These are phyloP conservation scores for Hemicrepidius hirtus DNA, from an alignment of 2,888 invertebrate species.

Conservation along the genomic window DNA sequence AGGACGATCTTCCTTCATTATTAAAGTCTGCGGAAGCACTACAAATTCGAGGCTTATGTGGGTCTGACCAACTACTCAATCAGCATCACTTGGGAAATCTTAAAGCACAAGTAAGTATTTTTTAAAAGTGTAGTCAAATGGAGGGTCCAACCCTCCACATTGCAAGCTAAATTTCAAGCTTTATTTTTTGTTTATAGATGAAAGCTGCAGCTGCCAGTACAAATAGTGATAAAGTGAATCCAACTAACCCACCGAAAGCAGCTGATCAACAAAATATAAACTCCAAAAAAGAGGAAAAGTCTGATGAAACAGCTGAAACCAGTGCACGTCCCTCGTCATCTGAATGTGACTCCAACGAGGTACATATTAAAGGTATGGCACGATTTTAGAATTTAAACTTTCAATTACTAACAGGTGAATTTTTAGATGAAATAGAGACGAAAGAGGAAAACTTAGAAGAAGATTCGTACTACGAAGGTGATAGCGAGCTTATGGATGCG, in stretches of 20 bases:
- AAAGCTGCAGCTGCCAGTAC: slow-evolving; percentile 54
- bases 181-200: slow-evolving; percentile 42
- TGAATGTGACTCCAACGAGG: slow-evolving; percentile 70
- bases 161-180: not conserved
- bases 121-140: too few species aligned
- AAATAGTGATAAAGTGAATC: slow-evolving; percentile 54
- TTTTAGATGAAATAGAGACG: slow-evolving; percentile 46
- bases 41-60: slow-evolving; percentile 83
- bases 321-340: slow-evolving; percentile 67
- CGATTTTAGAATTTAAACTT: not conserved
- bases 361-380: slow-evolving; percentile 56
- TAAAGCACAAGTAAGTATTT: slow-evolving; percentile 60
- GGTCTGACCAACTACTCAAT: slow-evolving; percentile 70
- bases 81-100: slow-evolving; percentile 68
- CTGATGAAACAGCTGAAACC: slow-evolving; percentile 63
- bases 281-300: slow-evolving; percentile 64
- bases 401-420: not conserved
- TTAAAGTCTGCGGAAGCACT: slow-evolving; percentile 88
- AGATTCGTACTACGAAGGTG: slow-evolving; percentile 69
- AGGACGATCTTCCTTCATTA: slow-evolving; percentile 87
- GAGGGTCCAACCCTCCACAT: too few species aligned
- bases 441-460: slow-evolving; percentile 67
- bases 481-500: slow-evolving; percentile 70
- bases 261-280: slow-evolving; percentile 50
- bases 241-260: slow-evolving; percentile 52